Evolutionary conservation across 2,888 invertebrate species (phyloP), one percentile per base, ranked within the genome.

Genomic region (Tenthredo distinguenda): DNA sequence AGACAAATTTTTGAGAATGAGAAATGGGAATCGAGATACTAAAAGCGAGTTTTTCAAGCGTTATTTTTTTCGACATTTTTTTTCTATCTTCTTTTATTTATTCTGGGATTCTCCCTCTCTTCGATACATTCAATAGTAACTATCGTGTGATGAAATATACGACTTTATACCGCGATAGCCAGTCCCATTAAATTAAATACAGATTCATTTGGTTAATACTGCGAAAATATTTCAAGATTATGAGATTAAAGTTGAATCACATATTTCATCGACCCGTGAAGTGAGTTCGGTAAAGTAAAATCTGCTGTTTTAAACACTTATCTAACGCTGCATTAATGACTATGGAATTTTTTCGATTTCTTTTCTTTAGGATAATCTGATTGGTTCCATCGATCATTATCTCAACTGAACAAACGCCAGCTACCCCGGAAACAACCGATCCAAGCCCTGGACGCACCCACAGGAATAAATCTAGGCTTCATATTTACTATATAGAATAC

Each of bases 391-490:
- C 87, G 89, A 90, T 89, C 88, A 89, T 89, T 88, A 91, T 89
- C 90, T 90, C 90, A 90, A 87, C 86, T 86, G 87, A 91, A 88
- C 89, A 90, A 91, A 83, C 34, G 90, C 90, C 88, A 91, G 90
- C 91, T 40, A 47, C 43, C 90, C 91, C 90, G 91, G 91, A 91
- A 88, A 90, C 87, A 90, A 90, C 90, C 90, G 90, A 89, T 89
- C 90, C 88, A 89, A 91, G 88, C 89, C 88, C 88, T 87, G 89
- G 87, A 91, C 89, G 88, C 89, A 87, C 89, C 86, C 86, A 89
- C 90, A 87, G 89, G 88, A 90, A 90, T 83, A 50, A 26, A 81
- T 62, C 62, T 83, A 68, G 71, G 18, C 31, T 83, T 68, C 65
- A 68, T 83, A 83, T 83, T 68, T 68, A 65, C 68, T 71, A 83